These are phyloP conservation scores for Acanthisitta chloris DNA, from an alignment of 2,113 vertebrate genomes.

Conservation along the genomic window DNA sequence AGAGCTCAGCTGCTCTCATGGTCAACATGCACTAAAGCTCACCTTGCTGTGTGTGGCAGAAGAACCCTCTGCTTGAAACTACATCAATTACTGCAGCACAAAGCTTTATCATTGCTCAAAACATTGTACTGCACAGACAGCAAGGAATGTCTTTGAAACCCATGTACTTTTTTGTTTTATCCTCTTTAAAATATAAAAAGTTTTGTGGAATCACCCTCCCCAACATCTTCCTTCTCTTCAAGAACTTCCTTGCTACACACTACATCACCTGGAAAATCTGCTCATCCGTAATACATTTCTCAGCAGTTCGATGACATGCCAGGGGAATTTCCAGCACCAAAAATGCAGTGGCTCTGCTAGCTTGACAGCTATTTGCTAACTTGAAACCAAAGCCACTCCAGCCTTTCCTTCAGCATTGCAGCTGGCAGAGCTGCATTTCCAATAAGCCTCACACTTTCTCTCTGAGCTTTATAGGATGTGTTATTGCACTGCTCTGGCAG, in stretches of 20 bases:
- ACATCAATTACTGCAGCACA: not conserved
- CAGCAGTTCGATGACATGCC: rapidly evolving
- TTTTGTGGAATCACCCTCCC: not conserved
- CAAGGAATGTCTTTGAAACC: not conserved
- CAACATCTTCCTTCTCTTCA: not conserved
- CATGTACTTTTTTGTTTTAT: rapidly evolving
- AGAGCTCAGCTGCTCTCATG: not conserved
- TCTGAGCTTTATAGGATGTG: rapidly evolving
- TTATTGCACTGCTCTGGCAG: not conserved
- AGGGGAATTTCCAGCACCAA: not conserved
- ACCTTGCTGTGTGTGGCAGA: rapidly evolving
- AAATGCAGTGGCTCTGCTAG: not conserved
- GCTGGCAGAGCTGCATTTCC: not conserved
- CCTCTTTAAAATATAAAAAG: not conserved
- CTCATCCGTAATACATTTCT: not conserved
- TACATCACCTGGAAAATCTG: not conserved
- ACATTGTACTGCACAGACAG: rapidly evolving
- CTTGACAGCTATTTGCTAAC: not conserved
- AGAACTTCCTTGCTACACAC: rapidly evolving
- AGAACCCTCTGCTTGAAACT: not conserved
- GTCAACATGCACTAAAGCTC: rapidly evolving
- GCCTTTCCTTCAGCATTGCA: not conserved
- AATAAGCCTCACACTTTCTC: not conserved
- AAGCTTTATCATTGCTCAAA: not conserved
- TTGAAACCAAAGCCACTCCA: not conserved